Conservation (phyloP, 2,888 invertebrate genomes). For the Tetragnatha montana region DNA sequence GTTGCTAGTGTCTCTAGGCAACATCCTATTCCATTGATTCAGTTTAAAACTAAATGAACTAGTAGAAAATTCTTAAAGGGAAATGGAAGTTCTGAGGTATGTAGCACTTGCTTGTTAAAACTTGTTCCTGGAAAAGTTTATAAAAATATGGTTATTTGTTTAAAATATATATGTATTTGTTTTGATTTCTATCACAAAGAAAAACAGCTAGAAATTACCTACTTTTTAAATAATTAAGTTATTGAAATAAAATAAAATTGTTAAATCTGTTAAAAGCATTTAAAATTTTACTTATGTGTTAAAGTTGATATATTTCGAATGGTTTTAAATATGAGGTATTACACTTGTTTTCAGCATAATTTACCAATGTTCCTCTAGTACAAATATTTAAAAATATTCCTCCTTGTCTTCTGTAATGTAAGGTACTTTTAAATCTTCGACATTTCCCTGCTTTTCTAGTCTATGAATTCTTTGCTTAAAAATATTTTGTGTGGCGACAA, state of each 20-base stretch:
- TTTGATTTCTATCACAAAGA: no score
- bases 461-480: slow-evolving; percentile 77
- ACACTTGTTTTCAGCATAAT: neutral
- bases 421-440: slow-evolving; percentile 27
- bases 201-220: no score
- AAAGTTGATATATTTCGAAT: neutral
- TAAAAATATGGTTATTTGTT: neutral
- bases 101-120: no score
- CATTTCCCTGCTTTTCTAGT: slow-evolving; percentile 44
- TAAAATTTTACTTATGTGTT: neutral
- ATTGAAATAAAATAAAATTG: no score
- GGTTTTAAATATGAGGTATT: neutral
- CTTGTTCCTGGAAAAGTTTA: neutral
- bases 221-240: no score
- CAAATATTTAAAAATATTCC: slow-evolving; percentile 38
- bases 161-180: no score
- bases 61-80: no score
- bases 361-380: neutral
- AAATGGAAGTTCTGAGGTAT: no score
- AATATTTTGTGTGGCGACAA: slow-evolving; percentile 77
- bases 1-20: no score
- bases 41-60: no score
- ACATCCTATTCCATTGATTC: no score
- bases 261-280: no score
- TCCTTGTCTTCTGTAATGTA: slow-evolving; percentile 38